Percentiles rank a stretch among this genome's conserved stretches.
Evolutionary conservation across 2,797 vertebrate genomes (phyloP).

Genomic region (Decapterus maruadsi): DNA sequence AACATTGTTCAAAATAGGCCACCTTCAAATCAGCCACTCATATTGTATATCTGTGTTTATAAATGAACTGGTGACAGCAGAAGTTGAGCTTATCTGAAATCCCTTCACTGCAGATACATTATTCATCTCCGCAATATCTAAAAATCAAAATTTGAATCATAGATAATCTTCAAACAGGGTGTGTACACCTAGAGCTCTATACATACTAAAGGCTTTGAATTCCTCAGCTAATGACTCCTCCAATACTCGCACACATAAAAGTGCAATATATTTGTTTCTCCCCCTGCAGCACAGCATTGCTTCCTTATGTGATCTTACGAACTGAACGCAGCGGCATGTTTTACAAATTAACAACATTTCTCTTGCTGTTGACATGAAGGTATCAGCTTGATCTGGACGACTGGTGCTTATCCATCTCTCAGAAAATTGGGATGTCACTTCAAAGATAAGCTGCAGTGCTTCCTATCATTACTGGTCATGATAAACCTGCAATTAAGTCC

Average conservation of each 20-base stretch:
- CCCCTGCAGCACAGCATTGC: neutral
- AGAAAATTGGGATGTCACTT: constrained; percentile 74
- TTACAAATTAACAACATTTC: constrained; percentile 59
- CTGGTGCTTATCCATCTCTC: constrained; percentile 70
- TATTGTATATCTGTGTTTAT: constrained; percentile 30
- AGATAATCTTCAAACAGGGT: constrained; percentile 20
- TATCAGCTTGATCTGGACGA: constrained; percentile 65
- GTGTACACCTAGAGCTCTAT: neutral
- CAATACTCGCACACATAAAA: constrained; percentile 1
- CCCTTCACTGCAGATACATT: neutral
- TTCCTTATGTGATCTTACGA: neutral
- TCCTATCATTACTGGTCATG: constrained; percentile 83
- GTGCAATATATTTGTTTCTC: neutral
- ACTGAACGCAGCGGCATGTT: constrained; percentile 16
- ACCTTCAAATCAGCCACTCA: constrained; percentile 63
- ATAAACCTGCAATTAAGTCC: constrained; percentile 80
- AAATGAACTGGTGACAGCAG: constrained; percentile 10
- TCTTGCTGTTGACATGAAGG: constrained; percentile 63
- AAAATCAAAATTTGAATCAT: constrained; percentile 1
- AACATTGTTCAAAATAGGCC: constrained; percentile 75
- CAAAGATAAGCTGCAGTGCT: constrained; percentile 73
- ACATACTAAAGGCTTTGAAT: constrained; percentile 29
- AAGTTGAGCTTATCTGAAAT: constrained; percentile 10
- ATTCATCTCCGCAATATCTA: too few species aligned
- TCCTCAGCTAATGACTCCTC: constrained; percentile 37